A percentile compares a stretch with the other conserved stretches of the same genome.
These are phyloP conservation scores for Apogon talboti DNA, from an alignment of 2,797 vertebrate species.

Conservation along the genomic window DNA sequence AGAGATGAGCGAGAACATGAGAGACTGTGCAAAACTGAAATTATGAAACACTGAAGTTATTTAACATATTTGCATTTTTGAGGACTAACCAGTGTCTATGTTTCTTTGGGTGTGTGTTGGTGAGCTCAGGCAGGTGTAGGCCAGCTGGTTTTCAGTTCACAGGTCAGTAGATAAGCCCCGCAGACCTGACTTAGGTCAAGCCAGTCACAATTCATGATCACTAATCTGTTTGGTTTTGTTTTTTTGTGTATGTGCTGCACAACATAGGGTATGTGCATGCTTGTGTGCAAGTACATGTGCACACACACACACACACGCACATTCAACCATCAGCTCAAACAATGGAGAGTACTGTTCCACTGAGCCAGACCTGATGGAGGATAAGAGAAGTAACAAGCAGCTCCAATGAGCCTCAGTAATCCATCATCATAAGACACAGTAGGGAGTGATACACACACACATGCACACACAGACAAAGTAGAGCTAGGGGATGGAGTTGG, in stretches of 20 bases:
- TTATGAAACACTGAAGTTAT: not conserved
- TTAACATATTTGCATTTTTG: not conserved
- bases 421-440: constrained; percentile 75
- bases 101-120: constrained; percentile 5
- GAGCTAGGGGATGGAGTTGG: constrained; percentile 20
- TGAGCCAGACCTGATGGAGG: constrained; percentile 71
- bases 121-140: constrained; percentile 44
- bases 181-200: constrained; percentile 56
- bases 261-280: constrained; percentile 33
- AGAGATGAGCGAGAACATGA: constrained; percentile 8
- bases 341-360: constrained; percentile 72
- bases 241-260: constrained; percentile 21
- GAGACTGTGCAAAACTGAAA: not conserved
- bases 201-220: constrained; percentile 57
- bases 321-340: constrained; percentile 51
- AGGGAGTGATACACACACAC: constrained; percentile 49
- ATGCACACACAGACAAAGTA: constrained; percentile 13
- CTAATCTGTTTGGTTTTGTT: constrained; percentile 70
- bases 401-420: constrained; percentile 71
- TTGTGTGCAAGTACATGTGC: constrained; percentile 5
- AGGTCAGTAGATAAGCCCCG: constrained; percentile 67
- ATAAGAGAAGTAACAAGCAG: constrained; percentile 71
- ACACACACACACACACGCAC: not conserved
- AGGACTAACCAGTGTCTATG: not conserved
- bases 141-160: constrained; percentile 59